Conservation (phyloP, 2,888 invertebrate genomes). For the Drosophila fungiperda region DNA sequence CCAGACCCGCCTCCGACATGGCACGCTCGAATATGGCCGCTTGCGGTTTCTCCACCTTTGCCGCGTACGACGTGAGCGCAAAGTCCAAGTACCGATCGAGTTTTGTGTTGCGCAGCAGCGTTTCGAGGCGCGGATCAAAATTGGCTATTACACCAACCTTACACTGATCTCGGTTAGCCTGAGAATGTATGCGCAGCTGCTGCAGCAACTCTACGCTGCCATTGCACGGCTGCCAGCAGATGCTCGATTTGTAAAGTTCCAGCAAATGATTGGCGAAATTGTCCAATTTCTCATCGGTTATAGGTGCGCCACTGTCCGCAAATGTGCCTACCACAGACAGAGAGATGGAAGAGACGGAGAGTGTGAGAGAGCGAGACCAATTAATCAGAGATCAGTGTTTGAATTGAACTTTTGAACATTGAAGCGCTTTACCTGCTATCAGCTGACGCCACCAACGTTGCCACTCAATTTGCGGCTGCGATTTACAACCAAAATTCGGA, state of each 20-base stretch:
- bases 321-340: slow-evolving; percentile 76
- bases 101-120: slow-evolving; percentile 88
- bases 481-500: slow-evolving; percentile 92
- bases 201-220: slow-evolving; percentile 89
- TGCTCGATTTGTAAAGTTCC: slow-evolving; percentile 89
- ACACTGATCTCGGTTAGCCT: slow-evolving; percentile 53
- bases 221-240: slow-evolving; percentile 90
- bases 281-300: slow-evolving; percentile 84
- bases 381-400: slow-evolving; percentile 1
- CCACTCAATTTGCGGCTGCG: slow-evolving; percentile 88
- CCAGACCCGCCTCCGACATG: slow-evolving; percentile 85
- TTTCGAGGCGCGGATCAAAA: slow-evolving; percentile 92
- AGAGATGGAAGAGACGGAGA: neutral
- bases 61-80: slow-evolving; percentile 91
- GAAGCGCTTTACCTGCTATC: slow-evolving; percentile 77
- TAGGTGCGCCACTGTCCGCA: slow-evolving; percentile 80
- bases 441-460: slow-evolving; percentile 92
- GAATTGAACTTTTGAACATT: slow-evolving; percentile 36
- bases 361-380: neutral
- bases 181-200: slow-evolving; percentile 84
- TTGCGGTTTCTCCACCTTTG: slow-evolving; percentile 91
- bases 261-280: slow-evolving; percentile 88
- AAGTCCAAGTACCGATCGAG: slow-evolving; percentile 92
- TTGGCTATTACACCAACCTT: slow-evolving; percentile 93
- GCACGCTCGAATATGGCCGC: slow-evolving; percentile 89